phyloP scores from a whole-genome alignment of 2,888 invertebrate species.

The Trissoscelio sp. region DNA sequence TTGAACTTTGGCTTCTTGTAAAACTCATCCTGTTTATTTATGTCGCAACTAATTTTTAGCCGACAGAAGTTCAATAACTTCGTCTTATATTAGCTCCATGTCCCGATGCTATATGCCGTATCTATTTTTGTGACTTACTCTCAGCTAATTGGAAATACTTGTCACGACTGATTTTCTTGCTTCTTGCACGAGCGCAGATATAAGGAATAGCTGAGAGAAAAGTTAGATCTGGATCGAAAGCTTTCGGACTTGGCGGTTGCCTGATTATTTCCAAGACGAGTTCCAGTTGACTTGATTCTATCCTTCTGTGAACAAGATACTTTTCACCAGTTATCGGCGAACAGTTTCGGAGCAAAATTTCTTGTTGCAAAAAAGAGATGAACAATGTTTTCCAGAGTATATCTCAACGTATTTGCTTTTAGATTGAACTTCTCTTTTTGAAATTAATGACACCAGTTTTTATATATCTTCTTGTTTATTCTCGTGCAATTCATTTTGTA shows the following conservation, averaged over 20 bases:
- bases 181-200: slow-evolving; percentile 30
- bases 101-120: slow-evolving; percentile 14
- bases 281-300: slow-evolving; percentile 58
- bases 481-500: too few species aligned
- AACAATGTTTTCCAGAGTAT: slow-evolving; percentile 17
- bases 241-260: slow-evolving; percentile 71
- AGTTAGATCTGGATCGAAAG: slow-evolving; percentile 71
- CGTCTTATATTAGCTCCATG: slow-evolving; percentile 36
- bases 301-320: slow-evolving; percentile 58
- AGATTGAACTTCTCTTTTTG: slow-evolving; percentile 49
- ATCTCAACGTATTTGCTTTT: not conserved
- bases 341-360: slow-evolving; percentile 37
- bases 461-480: too few species aligned
- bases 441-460: too few species aligned
- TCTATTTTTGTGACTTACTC: slow-evolving; percentile 49
- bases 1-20: slow-evolving; percentile 2
- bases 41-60: slow-evolving; percentile 33
- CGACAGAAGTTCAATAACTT: slow-evolving; percentile 31
- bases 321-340: slow-evolving; percentile 50
- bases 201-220: slow-evolving; percentile 58
- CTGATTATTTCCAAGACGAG: slow-evolving; percentile 74
- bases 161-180: slow-evolving; percentile 64
- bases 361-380: slow-evolving; percentile 13
- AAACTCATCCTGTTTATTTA: slow-evolving; percentile 3
- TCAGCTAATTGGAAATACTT: slow-evolving; percentile 65